Percentiles rank a stretch among this genome's conserved stretches.
Evolutionary conservation across 2,113 vertebrate genomes (phyloP).

Genomic region (Cettia cetti): DNA sequence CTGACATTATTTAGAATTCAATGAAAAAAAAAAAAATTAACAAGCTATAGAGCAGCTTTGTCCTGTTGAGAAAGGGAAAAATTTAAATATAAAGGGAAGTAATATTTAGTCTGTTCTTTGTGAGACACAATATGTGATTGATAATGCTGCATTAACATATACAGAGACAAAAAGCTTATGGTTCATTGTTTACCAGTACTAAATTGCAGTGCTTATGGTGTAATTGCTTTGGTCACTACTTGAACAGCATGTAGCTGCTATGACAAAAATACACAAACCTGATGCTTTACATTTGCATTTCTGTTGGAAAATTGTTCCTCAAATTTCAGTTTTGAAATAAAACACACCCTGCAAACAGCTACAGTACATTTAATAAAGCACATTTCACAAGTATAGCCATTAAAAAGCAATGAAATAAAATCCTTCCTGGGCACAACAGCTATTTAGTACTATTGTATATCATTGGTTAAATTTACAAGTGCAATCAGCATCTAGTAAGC

Average conservation of each 20-base stretch:
- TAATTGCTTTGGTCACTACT: background rate
- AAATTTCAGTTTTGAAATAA: background rate
- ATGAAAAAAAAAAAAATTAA: background rate
- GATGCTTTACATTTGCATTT: background rate
- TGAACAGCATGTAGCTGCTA: background rate
- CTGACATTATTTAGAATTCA: background rate
- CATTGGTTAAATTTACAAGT: background rate
- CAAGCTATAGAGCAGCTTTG: background rate
- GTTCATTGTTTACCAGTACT: background rate
- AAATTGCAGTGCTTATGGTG: background rate
- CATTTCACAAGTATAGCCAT: background rate
- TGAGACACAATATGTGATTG: rapidly evolving
- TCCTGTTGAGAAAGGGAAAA: background rate
- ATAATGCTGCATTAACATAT: background rate
- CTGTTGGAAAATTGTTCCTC: background rate
- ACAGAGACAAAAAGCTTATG: background rate
- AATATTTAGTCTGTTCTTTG: background rate
- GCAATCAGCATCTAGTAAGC: background rate
- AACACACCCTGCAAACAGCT: background rate
- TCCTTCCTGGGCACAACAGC: background rate
- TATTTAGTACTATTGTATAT: background rate
- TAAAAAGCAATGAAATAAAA: background rate
- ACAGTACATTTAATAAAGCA: background rate
- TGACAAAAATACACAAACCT: background rate
- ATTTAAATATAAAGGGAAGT: background rate